phyloP scores from a whole-genome alignment of 2,888 invertebrate species.

The Pandemis corylana region DNA sequence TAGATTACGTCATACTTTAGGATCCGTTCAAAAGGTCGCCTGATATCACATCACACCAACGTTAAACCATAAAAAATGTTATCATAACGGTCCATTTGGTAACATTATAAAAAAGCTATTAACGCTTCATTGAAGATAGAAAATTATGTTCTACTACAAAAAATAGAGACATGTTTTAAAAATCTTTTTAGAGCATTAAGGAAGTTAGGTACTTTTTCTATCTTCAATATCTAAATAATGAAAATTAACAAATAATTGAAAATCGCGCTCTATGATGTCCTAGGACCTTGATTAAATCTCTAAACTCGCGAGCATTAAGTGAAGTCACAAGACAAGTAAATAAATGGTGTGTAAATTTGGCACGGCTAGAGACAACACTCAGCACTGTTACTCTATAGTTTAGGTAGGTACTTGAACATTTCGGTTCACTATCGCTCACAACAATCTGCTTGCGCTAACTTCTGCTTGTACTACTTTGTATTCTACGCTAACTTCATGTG shows the following conservation, averaged over 20 bases:
- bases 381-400: slow-evolving; percentile 45
- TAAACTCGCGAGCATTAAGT: not conserved
- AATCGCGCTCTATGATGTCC: not conserved
- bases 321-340: not conserved
- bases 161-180: too few relatives aligned
- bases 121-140: not conserved
- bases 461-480: slow-evolving; percentile 54
- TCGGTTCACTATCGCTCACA: slow-evolving; percentile 52
- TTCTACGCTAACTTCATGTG: slow-evolving; percentile 66
- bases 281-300: not conserved
- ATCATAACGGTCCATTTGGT: too few relatives aligned
- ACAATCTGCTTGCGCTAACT: slow-evolving; percentile 53
- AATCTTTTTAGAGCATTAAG: too few relatives aligned
- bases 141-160: not conserved
- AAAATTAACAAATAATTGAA: not conserved
- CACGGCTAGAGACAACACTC: slow-evolving; percentile 65
- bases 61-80: too few relatives aligned
- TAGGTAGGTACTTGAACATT: slow-evolving; percentile 46
- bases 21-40: not conserved
- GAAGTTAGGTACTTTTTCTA: not conserved
- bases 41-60: not conserved
- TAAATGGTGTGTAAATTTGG: slow-evolving; percentile 65
- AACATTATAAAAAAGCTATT: not conserved
- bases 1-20: not conserved
- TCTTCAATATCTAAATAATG: not conserved